phyloP scores from a whole-genome alignment of 2,888 invertebrate genomes.

The Choristoneura rosaceana region DNA sequence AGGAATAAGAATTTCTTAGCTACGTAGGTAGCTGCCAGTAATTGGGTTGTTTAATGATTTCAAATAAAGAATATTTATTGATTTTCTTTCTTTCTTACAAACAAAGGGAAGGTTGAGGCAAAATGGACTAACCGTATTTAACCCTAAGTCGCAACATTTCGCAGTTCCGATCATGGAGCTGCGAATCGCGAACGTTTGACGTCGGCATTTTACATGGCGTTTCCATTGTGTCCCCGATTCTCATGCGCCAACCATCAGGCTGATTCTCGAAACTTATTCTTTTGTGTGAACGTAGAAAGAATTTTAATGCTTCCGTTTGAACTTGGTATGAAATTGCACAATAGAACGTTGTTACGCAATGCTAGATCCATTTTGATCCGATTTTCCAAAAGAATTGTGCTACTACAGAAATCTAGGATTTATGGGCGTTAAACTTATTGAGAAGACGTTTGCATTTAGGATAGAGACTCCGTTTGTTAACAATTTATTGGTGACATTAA shows the following conservation, averaged over 20 bases:
- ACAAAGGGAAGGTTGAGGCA: background rate
- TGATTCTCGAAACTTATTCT: slow-evolving; percentile 82
- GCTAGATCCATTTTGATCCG: slow-evolving; percentile 52
- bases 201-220: slow-evolving; percentile 55
- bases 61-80: background rate
- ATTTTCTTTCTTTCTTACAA: background rate
- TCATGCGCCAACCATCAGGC: slow-evolving; percentile 72
- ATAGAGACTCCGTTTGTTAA: background rate
- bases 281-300: slow-evolving; percentile 80
- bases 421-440: background rate
- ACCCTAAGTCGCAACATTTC: slow-evolving; percentile 6
- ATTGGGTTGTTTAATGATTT: background rate
- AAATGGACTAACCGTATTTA: background rate
- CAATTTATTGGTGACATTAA: too few relatives aligned
- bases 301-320: slow-evolving; percentile 83
- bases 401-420: slow-evolving; percentile 22
- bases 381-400: background rate
- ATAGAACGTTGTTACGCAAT: slow-evolving; percentile 72
- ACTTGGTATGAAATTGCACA: slow-evolving; percentile 75
- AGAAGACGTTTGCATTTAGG: background rate
- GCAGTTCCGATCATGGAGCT: slow-evolving; percentile 5
- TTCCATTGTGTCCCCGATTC: slow-evolving; percentile 74
- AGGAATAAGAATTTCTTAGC: background rate
- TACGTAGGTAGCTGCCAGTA: background rate
- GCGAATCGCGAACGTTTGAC: slow-evolving; percentile 48